phyloP scores from a whole-genome alignment of 2,113 vertebrate genomes.

The Brachionichthys hirsutus region DNA sequence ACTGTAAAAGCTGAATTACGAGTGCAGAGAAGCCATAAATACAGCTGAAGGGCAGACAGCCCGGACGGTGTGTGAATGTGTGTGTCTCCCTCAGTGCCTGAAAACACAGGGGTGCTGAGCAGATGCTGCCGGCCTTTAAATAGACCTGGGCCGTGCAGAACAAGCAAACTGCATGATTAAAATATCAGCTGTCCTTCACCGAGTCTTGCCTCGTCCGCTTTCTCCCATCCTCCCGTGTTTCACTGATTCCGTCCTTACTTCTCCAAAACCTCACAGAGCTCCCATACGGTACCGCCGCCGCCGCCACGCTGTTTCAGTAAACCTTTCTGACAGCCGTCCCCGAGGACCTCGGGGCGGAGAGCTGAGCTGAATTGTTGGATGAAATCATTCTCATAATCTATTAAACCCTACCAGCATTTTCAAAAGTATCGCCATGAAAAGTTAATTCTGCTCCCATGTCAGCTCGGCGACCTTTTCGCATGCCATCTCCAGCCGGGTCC shows the following conservation, averaged over 20 bases:
- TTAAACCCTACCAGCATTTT: constrained; percentile 48
- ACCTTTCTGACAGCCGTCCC: constrained; percentile 46
- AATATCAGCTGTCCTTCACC: constrained; percentile 68
- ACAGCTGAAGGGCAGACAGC: constrained; percentile 49
- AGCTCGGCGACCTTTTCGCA: constrained; percentile 57
- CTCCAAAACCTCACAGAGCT: constrained; percentile 21
- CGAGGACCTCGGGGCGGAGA: constrained; percentile 13
- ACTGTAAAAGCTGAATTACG: constrained; percentile 59
- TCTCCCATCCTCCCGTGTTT: constrained; percentile 3
- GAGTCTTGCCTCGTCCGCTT: constrained; percentile 38
- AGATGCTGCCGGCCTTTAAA: constrained; percentile 73
- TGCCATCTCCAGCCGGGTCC: constrained; percentile 26
- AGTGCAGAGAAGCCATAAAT: constrained; percentile 42
- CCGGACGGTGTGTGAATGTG: constrained; percentile 26
- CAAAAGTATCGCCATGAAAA: constrained; percentile 51
- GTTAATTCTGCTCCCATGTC: constrained; percentile 33
- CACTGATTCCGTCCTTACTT: not conserved
- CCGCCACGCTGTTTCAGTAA: constrained; percentile 29
- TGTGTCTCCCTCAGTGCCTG: constrained; percentile 41
- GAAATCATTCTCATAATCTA: constrained; percentile 55
- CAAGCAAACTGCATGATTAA: constrained; percentile 68
- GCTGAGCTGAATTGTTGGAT: constrained; percentile 42
- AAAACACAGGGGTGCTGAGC: constrained; percentile 64
- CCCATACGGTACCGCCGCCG: constrained; percentile 4
- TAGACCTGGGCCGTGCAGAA: constrained; percentile 64